A percentile compares a stretch with the other conserved stretches of the same genome.
These are phyloP conservation scores for Dexiosoma caninum DNA, from an alignment of 2,888 invertebrate species.

Conservation along the genomic window DNA sequence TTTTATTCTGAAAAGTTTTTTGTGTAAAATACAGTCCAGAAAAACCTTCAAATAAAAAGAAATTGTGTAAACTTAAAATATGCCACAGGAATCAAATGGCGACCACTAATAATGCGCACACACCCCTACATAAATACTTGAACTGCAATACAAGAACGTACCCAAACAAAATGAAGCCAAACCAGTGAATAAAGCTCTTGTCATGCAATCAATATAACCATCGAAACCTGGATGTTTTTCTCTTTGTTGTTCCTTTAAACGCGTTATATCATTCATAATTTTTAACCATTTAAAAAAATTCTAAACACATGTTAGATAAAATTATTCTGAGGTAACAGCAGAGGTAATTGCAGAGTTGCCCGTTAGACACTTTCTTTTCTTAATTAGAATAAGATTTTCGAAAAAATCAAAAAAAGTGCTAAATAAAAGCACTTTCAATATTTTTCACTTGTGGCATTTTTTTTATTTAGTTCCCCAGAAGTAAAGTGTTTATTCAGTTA, in stretches of 20 bases:
- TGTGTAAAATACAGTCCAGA: slow-evolving; percentile 78
- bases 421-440: too few species aligned
- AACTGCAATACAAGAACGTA: slow-evolving; percentile 59
- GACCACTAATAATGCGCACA: background rate
- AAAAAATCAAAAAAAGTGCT: too few species aligned
- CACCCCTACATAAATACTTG: background rate
- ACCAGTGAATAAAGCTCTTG: slow-evolving; percentile 77
- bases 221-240: slow-evolving; percentile 78
- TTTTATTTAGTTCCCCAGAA: too few species aligned
- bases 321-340: too few species aligned
- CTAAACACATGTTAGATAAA: too few species aligned
- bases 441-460: too few species aligned
- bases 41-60: slow-evolving; percentile 73
- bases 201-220: slow-evolving; percentile 79
- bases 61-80: slow-evolving; percentile 30
- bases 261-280: slow-evolving; percentile 77
- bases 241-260: slow-evolving; percentile 77
- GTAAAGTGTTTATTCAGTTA: too few species aligned
- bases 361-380: too few species aligned
- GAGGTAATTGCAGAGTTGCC: too few species aligned
- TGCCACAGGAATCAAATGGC: too few species aligned
- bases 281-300: too few species aligned
- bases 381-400: too few species aligned
- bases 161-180: slow-evolving; percentile 78
- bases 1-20: slow-evolving; percentile 73